Evolutionary conservation across 2,113 vertebrate genomes (phyloP), one percentile per base, ranked within the genome.

Genomic region (Amblyornis subalaris): DNA sequence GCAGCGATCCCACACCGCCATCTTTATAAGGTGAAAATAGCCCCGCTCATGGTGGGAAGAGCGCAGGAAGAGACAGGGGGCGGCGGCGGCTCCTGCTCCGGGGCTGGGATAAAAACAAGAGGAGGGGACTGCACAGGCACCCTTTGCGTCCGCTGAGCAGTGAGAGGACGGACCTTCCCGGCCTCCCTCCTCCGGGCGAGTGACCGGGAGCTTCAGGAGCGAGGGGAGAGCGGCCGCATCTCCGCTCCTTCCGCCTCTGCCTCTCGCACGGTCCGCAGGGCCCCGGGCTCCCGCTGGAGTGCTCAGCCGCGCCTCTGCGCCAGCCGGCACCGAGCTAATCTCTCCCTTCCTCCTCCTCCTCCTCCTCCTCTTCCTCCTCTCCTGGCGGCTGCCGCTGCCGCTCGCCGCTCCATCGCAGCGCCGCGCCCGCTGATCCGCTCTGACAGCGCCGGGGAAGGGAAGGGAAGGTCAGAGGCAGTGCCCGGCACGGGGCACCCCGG

Each of bases 1-100:
- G 97, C 98, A 97, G 98, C 94, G 97, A 97, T 95, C 98, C 97
- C 98, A 96, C 98, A 97, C 98, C 98, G 98, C 98, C 99, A 99
- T 99, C 98, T 98, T 99, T 98, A 99, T n/a, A 79, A 97, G 97
- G 97, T 96, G 97, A 98, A 97, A 97, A 93, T 94, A 71, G 96
- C 91, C 69, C 90, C 90, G 96, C 72, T 97, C 98, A 98, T 98
- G 97, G 97, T 96, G 97, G 95, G 79, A 96, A 96, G 95, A 85
- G 53, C 80, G 91, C 95, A 75, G 87, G 87, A 89, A 89, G 54
- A 70, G 73, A 93, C 73, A 79, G 87, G 92, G 76, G 91, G 92
- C 73, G 93, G 94, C 54, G 88, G 78, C 78, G 38, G 81, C 35
- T 79, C 31, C 87, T 81, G 90, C 92, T 71, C 89, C 64, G 67